Evolutionary conservation across 2,888 invertebrate species (phyloP).

Genomic region (Trachelus stipa): DNA sequence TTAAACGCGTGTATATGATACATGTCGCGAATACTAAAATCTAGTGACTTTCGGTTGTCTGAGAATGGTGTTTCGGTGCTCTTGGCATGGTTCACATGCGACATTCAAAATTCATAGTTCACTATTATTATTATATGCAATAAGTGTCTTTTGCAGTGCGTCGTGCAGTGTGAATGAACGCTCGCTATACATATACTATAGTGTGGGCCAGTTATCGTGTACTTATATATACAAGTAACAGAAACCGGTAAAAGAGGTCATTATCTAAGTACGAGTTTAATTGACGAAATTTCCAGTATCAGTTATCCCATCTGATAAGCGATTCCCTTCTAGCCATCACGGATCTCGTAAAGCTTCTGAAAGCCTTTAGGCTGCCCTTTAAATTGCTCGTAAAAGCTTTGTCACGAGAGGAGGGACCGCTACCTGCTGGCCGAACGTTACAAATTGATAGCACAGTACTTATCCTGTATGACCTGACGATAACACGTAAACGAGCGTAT

Average conservation of each 20-base stretch:
- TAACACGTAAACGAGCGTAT: not conserved
- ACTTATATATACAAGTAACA: not conserved
- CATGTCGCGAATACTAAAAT: not conserved
- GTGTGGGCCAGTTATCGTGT: not conserved
- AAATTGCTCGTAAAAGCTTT: slow-evolving; percentile 23
- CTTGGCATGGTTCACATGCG: slow-evolving; percentile 40
- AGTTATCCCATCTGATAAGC: not conserved
- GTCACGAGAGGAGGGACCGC: slow-evolving; percentile 9
- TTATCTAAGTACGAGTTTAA: not conserved
- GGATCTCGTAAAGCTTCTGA: not conserved
- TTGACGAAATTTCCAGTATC: not conserved
- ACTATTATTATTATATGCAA: not conserved
- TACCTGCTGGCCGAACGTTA: slow-evolving; percentile 21
- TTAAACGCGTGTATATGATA: not conserved
- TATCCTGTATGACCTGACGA: not conserved
- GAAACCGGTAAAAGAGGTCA: not conserved
- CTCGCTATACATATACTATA: not conserved
- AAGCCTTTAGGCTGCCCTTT: slow-evolving; percentile 16
- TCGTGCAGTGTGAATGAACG: slow-evolving; percentile 42
- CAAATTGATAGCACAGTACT: slow-evolving; percentile 15
- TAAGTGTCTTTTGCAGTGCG: slow-evolving; percentile 36
- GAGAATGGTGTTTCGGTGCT: slow-evolving; percentile 31
- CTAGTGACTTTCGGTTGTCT: not conserved
- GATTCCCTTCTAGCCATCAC: not conserved
- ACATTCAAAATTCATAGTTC: slow-evolving; percentile 37